A percentile compares a stretch with the other conserved stretches of the same genome.
Evolutionary conservation across 1,140 invertebrate species (phyloP).

Genomic region (Babylonia areolata): DNA sequence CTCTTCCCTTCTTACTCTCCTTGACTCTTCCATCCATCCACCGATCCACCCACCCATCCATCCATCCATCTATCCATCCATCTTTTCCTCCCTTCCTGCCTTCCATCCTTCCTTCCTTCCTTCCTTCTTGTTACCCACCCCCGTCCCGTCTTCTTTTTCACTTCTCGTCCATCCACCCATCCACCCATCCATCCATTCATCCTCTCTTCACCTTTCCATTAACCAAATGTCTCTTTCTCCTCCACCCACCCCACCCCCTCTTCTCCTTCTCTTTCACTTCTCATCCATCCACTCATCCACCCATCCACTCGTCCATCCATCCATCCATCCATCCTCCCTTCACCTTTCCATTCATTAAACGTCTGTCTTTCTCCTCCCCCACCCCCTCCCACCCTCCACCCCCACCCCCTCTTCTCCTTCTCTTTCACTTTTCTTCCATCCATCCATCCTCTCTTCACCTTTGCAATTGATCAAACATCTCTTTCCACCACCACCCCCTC

Average conservation of each 20-base stretch:
- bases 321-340: too few species aligned
- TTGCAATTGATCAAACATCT: neutral
- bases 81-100: too few species aligned
- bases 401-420: neutral
- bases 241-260: constrained; percentile 54
- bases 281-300: too few species aligned
- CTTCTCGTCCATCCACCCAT: too few species aligned
- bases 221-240: too few species aligned
- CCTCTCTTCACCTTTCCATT: constrained; percentile 3
- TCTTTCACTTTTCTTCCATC: neutral
- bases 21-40: too few species aligned
- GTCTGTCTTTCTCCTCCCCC: neutral
- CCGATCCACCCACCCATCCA: too few species aligned
- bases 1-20: constrained; percentile 1
- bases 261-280: constrained; percentile 31
- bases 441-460: neutral
- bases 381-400: neutral
- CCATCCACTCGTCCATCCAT: too few species aligned
- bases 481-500: neutral
- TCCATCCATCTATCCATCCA: too few species aligned
- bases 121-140: neutral
- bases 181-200: too few species aligned
- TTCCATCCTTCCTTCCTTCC: neutral
- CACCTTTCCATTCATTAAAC: neutral
- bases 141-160: constrained; percentile 2